These are phyloP conservation scores for Hozukius guyotensis DNA, from an alignment of 2,797 vertebrate species.

Conservation along the genomic window DNA sequence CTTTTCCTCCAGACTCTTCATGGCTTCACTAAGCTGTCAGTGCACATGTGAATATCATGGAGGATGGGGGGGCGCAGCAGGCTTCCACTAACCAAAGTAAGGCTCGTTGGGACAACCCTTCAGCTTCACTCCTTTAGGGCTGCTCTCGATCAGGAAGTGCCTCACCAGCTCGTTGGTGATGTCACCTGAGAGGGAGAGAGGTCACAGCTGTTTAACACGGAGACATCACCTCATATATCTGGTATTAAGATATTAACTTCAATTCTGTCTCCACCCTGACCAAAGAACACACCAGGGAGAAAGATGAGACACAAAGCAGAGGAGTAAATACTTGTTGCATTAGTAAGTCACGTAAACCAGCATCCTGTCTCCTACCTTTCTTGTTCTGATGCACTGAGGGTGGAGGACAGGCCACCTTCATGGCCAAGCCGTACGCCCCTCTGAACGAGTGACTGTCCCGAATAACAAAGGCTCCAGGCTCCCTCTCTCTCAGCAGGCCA, in stretches of 20 bases:
- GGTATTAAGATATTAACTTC: slow-evolving; percentile 15
- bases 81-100: slow-evolving; percentile 90
- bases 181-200: slow-evolving; percentile 81
- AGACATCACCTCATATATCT: slow-evolving; percentile 46
- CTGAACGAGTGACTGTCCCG: slow-evolving; percentile 98
- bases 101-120: slow-evolving; percentile 98
- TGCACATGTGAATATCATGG: background rate
- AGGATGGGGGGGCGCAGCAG: too few relatives aligned
- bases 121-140: slow-evolving; percentile 96
- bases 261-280: background rate
- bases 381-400: slow-evolving; percentile 92
- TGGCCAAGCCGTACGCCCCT: slow-evolving; percentile 95
- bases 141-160: slow-evolving; percentile 98
- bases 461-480: slow-evolving; percentile 97
- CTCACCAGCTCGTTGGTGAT: slow-evolving; percentile 94
- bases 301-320: background rate
- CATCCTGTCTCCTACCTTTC: slow-evolving; percentile 86
- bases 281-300: background rate
- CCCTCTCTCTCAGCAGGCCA: slow-evolving; percentile 90
- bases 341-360: background rate
- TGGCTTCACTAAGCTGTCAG: background rate
- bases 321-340: slow-evolving; percentile 8
- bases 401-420: slow-evolving; percentile 97
- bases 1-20: background rate
- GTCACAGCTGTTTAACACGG: background rate